Evolutionary conservation across 2,113 vertebrate genomes (phyloP).

Genomic region (Clarias batrachus): DNA sequence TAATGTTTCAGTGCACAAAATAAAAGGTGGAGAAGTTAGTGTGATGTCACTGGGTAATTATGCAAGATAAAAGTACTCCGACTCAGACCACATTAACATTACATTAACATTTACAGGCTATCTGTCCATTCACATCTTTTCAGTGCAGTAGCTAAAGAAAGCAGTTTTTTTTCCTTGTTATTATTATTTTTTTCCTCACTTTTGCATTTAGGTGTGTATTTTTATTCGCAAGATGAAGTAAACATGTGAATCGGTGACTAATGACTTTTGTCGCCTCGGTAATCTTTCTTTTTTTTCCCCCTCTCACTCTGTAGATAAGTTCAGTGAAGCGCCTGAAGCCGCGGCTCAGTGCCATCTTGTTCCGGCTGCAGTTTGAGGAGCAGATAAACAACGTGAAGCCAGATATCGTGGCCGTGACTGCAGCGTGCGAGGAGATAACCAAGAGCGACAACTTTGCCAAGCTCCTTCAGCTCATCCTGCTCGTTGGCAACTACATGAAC

Average conservation of each 20-base stretch:
- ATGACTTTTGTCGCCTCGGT: background rate
- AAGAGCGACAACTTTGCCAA: slow-evolving; percentile 79
- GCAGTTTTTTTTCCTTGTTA: background rate
- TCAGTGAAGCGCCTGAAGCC: slow-evolving; percentile 76
- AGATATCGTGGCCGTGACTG: slow-evolving; percentile 87
- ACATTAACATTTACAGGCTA: background rate
- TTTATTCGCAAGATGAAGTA: background rate
- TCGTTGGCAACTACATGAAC: slow-evolving; percentile 90
- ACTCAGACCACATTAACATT: background rate
- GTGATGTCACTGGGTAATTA: background rate
- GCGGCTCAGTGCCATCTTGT: slow-evolving; percentile 82
- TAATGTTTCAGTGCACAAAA: background rate
- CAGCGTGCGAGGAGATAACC: slow-evolving; percentile 84
- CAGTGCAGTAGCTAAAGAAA: background rate
- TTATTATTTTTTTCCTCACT: background rate
- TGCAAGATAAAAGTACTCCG: background rate
- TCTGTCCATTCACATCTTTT: background rate
- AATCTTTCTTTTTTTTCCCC: background rate
- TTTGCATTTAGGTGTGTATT: background rate
- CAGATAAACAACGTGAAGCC: slow-evolving; percentile 90
- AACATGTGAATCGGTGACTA: background rate
- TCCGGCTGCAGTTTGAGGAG: slow-evolving; percentile 87
- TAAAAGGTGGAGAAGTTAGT: background rate
- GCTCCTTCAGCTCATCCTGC: slow-evolving; percentile 80
- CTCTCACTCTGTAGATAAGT: slow-evolving; percentile 76